A percentile compares a stretch with the other conserved stretches of the same genome.
Evolutionary conservation across 64 coral and sea anemone genomes (phyloP).

Genomic region (Porites lutea): DNA sequence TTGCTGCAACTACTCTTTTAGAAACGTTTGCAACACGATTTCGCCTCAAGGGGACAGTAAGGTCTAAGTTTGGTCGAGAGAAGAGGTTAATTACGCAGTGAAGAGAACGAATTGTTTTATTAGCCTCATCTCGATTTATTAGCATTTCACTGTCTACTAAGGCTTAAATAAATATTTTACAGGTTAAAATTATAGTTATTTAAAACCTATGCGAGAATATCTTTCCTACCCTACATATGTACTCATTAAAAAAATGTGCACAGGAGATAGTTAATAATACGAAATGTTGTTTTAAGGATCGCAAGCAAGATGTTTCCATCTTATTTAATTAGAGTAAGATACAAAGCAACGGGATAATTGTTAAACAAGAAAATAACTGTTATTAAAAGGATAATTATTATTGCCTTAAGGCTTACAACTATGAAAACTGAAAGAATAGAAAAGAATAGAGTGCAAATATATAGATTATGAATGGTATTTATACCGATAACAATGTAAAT

Average conservation of each 20-base stretch:
- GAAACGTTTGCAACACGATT: too few relatives aligned
- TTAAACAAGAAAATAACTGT: not conserved
- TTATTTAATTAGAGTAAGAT: not conserved
- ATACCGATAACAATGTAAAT: not conserved
- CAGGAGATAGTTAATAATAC: too few relatives aligned
- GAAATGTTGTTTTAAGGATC: not conserved
- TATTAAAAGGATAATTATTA: not conserved
- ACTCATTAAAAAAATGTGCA: too few relatives aligned
- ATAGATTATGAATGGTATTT: not conserved
- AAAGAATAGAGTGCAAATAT: not conserved
- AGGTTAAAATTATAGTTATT: too few relatives aligned
- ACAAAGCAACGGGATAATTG: not conserved
- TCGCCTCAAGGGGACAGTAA: too few relatives aligned
- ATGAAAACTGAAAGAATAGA: not conserved
- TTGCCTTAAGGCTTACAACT: conserved; percentile 21
- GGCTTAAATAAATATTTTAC: too few relatives aligned
- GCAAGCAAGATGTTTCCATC: not conserved
- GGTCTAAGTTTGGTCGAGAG: too few relatives aligned
- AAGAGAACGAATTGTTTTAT: not conserved
- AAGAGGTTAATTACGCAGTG: not conserved
- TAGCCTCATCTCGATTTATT: not conserved
- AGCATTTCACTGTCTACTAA: too few relatives aligned
- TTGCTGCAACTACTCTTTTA: too few relatives aligned
- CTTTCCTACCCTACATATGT: too few relatives aligned
- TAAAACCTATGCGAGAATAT: too few relatives aligned